Percentiles rank a stretch among this genome's conserved stretches.
These are phyloP conservation scores for Lamellibrachia columna DNA, from an alignment of 2,888 invertebrate genomes.

Conservation along the genomic window DNA sequence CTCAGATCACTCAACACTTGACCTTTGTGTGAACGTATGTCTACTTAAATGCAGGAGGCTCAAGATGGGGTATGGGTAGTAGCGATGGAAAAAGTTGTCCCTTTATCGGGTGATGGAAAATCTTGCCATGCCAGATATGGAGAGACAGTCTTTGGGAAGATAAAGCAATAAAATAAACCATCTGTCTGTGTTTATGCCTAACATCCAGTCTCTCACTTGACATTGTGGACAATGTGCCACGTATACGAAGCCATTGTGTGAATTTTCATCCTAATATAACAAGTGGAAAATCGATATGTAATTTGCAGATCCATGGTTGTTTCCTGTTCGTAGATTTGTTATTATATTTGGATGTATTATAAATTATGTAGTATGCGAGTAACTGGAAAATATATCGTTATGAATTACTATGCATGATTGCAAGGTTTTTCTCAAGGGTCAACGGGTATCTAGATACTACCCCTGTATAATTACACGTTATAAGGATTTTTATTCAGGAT, in stretches of 20 bases:
- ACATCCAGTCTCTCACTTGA: neutral
- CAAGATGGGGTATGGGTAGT: neutral
- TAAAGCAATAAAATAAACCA: neutral
- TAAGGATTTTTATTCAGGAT: neutral
- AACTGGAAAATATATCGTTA: no score
- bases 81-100: neutral
- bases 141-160: neutral
- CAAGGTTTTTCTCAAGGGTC: no score
- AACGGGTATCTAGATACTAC: no score
- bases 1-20: neutral
- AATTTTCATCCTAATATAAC: neutral
- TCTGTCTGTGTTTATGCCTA: neutral
- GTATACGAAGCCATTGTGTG: neutral
- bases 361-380: no score
- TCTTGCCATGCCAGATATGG: neutral
- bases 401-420: no score
- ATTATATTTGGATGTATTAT: no score
- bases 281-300: neutral
- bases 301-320: neutral
- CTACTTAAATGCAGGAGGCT: neutral
- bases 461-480: no score
- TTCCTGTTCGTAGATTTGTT: neutral
- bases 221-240: neutral
- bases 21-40: neutral
- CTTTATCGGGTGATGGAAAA: neutral